These are phyloP conservation scores for Genyomyrus donnyi DNA, from an alignment of 2,113 vertebrate genomes.

Conservation along the genomic window DNA sequence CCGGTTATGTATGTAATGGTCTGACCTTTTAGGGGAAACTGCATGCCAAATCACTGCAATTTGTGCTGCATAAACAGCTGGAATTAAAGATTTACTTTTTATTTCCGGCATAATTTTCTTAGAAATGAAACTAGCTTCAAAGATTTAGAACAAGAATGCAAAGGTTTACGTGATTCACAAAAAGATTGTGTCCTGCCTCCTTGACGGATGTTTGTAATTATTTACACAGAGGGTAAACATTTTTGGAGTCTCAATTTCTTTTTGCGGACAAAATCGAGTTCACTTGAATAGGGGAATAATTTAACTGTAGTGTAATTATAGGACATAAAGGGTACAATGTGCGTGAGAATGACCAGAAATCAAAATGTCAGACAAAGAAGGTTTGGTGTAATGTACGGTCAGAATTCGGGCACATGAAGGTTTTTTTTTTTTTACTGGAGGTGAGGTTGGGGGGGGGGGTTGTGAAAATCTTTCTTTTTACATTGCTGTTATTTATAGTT, in stretches of 20 bases:
- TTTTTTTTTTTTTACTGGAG: neutral
- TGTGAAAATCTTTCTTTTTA: neutral
- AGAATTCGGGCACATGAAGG: neutral
- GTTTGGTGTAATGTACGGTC: neutral
- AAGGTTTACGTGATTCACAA: neutral
- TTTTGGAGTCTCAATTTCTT: neutral
- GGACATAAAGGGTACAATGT: neutral
- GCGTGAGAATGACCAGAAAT: neutral
- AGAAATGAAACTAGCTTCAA: neutral
- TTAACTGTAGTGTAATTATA: neutral
- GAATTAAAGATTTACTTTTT: neutral
- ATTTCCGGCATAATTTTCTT: neutral
- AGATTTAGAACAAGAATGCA: neutral
- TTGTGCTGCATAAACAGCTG: neutral
- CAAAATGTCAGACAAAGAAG: neutral
- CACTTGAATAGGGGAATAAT: neutral
- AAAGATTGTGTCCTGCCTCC: neutral
- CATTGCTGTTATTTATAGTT: neutral
- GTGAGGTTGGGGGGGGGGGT: neutral
- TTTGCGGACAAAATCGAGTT: neutral
- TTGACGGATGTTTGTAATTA: neutral
- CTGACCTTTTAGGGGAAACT: neutral
- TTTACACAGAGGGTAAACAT: neutral
- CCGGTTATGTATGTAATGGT: neutral
- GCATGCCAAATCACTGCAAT: neutral